Evolutionary conservation across 2,113 vertebrate species (phyloP).

Genomic region (Pluvianellus socialis): DNA sequence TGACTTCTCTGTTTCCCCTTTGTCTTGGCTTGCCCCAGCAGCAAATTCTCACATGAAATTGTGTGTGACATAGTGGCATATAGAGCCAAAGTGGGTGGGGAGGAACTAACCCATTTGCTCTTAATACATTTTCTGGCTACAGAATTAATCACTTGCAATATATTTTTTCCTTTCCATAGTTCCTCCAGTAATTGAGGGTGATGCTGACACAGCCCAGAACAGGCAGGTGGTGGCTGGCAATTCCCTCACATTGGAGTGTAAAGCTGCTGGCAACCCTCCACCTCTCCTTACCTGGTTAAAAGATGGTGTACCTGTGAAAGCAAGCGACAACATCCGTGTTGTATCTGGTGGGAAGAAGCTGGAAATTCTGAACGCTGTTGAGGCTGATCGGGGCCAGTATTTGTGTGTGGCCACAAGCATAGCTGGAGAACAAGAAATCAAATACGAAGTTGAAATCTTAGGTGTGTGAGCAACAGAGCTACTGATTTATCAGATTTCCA

Average conservation of each 20-base stretch:
- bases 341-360: constrained; percentile 84
- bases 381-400: constrained; percentile 84
- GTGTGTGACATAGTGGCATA: not conserved
- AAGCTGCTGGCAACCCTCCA: constrained; percentile 86
- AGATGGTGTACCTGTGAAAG: constrained; percentile 84
- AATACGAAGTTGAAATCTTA: constrained; percentile 89
- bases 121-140: constrained; percentile 15
- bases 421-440: constrained; percentile 91
- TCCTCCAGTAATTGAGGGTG: constrained; percentile 86
- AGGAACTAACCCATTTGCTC: not conserved
- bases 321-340: constrained; percentile 75
- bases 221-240: constrained; percentile 83
- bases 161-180: constrained; percentile 72
- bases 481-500: not conserved
- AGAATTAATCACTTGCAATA: not conserved
- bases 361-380: constrained; percentile 75
- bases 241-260: constrained; percentile 84
- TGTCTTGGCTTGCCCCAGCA: not conserved
- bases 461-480: constrained; percentile 74
- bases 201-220: constrained; percentile 69
- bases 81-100: not conserved
- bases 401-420: constrained; percentile 90
- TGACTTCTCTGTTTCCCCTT: not conserved
- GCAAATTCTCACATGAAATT: not conserved
- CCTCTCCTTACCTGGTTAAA: constrained; percentile 94